Evolutionary conservation across 2,113 vertebrate genomes (phyloP).

Genomic region (Panurus biarmicus): DNA sequence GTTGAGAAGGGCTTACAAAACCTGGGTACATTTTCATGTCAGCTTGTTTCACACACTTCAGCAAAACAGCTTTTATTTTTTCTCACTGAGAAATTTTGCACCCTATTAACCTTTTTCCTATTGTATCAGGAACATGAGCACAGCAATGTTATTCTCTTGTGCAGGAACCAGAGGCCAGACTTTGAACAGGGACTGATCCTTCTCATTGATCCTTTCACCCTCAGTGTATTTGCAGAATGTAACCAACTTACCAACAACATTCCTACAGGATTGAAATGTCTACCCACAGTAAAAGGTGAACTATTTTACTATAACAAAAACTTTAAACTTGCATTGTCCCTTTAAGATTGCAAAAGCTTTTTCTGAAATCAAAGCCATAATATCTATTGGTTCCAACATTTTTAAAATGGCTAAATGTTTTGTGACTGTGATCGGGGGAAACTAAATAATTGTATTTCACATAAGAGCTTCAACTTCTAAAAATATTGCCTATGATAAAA

Average conservation of each 20-base stretch:
- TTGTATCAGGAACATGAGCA: background rate
- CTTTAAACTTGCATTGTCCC: background rate
- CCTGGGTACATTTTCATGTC: background rate
- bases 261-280: background rate
- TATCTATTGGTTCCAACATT: background rate
- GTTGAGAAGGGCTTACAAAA: conserved; percentile 1
- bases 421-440: background rate
- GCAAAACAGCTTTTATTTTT: conserved; percentile 25
- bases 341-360: background rate
- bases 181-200: background rate
- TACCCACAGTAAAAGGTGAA: background rate
- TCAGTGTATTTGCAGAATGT: background rate
- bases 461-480: background rate
- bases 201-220: background rate
- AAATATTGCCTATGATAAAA: background rate
- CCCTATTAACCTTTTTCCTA: conserved; percentile 34
- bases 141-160: background rate
- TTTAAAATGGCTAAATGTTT: background rate
- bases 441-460: background rate
- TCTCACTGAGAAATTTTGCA: conserved; percentile 15
- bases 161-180: background rate
- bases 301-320: background rate
- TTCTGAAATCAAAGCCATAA: background rate
- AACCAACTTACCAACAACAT: background rate
- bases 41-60: conserved; percentile 4